These are phyloP conservation scores for Anas georgica DNA, from an alignment of 2,797 vertebrate genomes.

Conservation along the genomic window DNA sequence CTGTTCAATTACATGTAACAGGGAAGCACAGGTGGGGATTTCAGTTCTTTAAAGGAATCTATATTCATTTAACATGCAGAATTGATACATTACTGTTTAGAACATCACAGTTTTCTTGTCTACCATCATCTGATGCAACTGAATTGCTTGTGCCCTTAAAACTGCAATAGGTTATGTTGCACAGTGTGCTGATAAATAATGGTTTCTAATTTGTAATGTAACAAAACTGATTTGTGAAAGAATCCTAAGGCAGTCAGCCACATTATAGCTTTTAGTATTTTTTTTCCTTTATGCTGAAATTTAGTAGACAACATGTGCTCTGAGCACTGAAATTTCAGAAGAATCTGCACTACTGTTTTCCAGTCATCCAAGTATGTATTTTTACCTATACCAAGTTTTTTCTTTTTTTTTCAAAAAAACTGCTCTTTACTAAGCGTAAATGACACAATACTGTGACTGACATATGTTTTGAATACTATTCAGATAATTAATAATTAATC, in stretches of 20 bases:
- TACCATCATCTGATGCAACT: not conserved
- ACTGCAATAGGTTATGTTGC: not conserved
- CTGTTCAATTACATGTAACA: not conserved
- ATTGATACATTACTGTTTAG: not conserved
- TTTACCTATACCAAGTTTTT: not conserved
- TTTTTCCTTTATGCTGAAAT: not conserved
- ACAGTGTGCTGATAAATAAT: not conserved
- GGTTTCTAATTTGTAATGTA: not conserved
- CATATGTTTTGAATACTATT: not conserved
- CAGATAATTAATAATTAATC: constrained; percentile 19
- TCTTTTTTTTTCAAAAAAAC: not conserved
- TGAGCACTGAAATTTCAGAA: not conserved
- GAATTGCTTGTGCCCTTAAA: not conserved
- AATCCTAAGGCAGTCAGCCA: not conserved
- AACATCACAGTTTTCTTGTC: not conserved
- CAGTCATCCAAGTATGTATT: not conserved
- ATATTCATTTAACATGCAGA: not conserved
- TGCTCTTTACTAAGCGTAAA: not conserved
- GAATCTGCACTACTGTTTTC: not conserved
- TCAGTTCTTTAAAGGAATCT: not conserved
- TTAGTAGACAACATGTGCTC: not conserved
- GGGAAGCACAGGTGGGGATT: not conserved
- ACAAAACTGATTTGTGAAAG: not conserved
- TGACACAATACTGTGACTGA: too few relatives aligned
- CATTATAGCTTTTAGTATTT: not conserved